Evolutionary conservation across 1,140 invertebrate genomes (phyloP).

Genomic region (Drosophila watanabei): DNA sequence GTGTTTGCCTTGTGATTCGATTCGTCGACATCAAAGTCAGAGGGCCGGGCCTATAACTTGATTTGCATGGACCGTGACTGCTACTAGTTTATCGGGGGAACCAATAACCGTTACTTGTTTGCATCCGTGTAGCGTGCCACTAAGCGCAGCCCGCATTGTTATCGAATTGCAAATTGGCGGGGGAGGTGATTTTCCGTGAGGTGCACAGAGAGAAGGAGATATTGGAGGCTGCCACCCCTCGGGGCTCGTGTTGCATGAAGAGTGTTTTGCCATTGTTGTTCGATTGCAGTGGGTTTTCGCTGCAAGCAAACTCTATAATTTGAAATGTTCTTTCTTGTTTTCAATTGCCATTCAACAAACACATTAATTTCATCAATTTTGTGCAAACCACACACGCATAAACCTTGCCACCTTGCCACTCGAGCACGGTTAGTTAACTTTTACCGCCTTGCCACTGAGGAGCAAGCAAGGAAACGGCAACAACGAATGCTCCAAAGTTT

Average conservation of each 20-base stretch:
- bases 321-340: background rate
- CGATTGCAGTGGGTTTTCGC: slow-evolving; percentile 38
- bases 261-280: slow-evolving; percentile 53
- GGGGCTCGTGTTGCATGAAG: slow-evolving; percentile 22
- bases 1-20: slow-evolving; percentile 61
- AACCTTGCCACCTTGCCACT: slow-evolving; percentile 37
- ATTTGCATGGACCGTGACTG: slow-evolving; percentile 63
- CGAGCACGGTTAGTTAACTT: slow-evolving; percentile 54
- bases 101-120: slow-evolving; percentile 40
- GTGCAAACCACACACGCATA: slow-evolving; percentile 16
- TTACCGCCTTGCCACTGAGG: slow-evolving; percentile 16
- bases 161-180: slow-evolving; percentile 46
- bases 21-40: slow-evolving; percentile 61
- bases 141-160: slow-evolving; percentile 60
- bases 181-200: background rate
- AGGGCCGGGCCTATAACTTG: slow-evolving; percentile 59
- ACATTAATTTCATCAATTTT: slow-evolving; percentile 8
- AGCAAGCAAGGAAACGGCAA: slow-evolving; percentile 27
- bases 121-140: slow-evolving; percentile 20
- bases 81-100: background rate
- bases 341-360: background rate
- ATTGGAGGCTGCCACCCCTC: background rate
- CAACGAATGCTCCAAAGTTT: slow-evolving; percentile 53
- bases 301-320: slow-evolving; percentile 5
- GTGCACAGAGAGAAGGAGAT: background rate